A percentile compares a stretch with the other conserved stretches of the same genome.
Evolutionary conservation across 2,888 invertebrate species (phyloP).

Genomic region (Pachycephus smyrnensis): DNA sequence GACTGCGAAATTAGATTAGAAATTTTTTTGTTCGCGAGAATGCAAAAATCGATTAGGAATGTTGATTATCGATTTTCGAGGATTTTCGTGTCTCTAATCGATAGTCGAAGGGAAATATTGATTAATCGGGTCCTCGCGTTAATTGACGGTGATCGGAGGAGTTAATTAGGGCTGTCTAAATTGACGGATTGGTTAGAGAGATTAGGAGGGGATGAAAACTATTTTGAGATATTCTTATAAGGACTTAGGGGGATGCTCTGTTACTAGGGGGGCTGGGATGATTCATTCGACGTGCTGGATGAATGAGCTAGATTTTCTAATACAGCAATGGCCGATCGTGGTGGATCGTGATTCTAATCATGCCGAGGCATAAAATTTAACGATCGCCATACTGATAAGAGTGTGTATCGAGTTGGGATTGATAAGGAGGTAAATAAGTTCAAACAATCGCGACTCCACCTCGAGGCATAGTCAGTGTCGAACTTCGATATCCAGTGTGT

Average conservation of each 20-base stretch:
- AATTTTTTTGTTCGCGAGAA: accelerated
- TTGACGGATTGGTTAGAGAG: no score
- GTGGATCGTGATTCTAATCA: conserved; percentile 1
- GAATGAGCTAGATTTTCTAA: background rate
- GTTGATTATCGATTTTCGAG: background rate
- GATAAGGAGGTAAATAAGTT: background rate
- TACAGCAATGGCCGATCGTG: background rate
- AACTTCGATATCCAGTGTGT: background rate
- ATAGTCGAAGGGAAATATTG: background rate
- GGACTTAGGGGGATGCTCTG: background rate
- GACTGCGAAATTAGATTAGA: background rate
- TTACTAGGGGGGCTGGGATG: no score
- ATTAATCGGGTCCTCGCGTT: background rate
- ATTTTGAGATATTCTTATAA: background rate
- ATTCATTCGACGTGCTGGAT: background rate
- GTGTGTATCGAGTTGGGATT: conserved; percentile 17
- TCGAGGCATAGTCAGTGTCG: background rate
- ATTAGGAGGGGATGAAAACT: background rate
- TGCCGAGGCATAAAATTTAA: conserved; percentile 32
- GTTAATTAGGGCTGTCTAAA: background rate
- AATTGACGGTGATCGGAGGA: background rate
- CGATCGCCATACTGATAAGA: conserved; percentile 23
- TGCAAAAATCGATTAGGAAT: no score
- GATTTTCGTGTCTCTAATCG: background rate
- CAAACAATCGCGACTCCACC: background rate